Evolutionary conservation across 2,888 invertebrate genomes (phyloP), one percentile per base, ranked within the genome.

Genomic region (Marasmarcha lunaedactyla): DNA sequence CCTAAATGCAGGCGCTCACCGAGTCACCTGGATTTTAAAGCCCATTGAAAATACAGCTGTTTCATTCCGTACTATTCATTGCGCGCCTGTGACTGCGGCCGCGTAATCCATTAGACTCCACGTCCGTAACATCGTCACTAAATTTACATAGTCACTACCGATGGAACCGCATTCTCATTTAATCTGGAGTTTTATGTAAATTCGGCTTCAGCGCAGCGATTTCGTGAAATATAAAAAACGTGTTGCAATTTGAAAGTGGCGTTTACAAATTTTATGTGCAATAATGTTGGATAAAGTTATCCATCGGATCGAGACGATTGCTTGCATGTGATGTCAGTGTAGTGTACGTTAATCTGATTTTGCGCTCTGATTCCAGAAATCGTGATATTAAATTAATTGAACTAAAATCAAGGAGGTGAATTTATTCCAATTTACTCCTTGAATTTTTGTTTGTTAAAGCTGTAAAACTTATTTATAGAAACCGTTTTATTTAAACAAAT

Each of bases 91-190:
- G 20, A 20, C 20, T 20, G 20, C 7, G 20, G 20, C 7, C 63
- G 57, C 54, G 59, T 62, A 61, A 66, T 63, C 62, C 62, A 66
- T 67, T 64, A 69, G 59, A 60, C 48, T 47, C 53, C 50, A 52
- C 50, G 51, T 56, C 57, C 54, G 60, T 73, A 71, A 74, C 63
- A 61, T 59, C 50, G 67, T 74, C 71, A 71, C 53, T 52, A 51
- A 53, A 74, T 77, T 76, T 68, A 64, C 71, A 76, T 71, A 68
- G 55, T 59, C 55, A 52, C 51, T 50, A 60, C 54, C 55, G 55
- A 53, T 63, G 65, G 50, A 71, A 71, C 62, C 65, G 55, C 55
- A 55, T 69, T 64, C 63, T 56, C 61, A 65, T 68, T 68, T 55
- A 53, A 52, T 50, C 48, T 59, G 53, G 59, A 65, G 69, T 65